Evolutionary conservation across 2,113 vertebrate species (phyloP).

Genomic region (Peromyscus maniculatus): DNA sequence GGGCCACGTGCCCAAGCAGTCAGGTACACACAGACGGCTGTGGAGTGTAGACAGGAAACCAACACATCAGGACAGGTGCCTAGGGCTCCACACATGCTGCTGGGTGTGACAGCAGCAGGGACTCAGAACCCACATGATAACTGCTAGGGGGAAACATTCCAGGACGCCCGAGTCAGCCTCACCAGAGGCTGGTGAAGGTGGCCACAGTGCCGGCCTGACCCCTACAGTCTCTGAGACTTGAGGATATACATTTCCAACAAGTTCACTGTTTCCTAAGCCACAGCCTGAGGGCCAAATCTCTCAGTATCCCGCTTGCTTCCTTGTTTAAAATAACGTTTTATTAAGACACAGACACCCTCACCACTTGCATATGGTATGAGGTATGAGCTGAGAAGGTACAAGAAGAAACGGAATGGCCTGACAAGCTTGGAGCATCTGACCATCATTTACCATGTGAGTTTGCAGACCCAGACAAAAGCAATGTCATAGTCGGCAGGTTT

Average conservation of each 20-base stretch:
- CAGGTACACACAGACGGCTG: accelerated
- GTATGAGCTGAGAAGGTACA: neutral
- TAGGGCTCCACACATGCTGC: neutral
- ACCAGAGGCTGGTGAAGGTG: neutral
- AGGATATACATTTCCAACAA: neutral
- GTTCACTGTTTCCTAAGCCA: neutral
- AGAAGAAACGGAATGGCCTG: neutral
- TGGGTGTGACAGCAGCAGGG: neutral
- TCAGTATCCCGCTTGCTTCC: neutral
- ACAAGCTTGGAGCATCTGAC: neutral
- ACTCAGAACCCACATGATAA: neutral
- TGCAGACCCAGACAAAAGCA: neutral
- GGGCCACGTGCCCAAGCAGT: neutral
- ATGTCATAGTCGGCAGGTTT: neutral
- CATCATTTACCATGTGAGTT: neutral
- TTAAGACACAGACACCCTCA: neutral
- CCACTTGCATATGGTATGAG: neutral
- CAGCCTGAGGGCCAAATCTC: neutral
- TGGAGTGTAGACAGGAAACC: no score
- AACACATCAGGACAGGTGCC: neutral
- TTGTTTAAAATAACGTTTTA: conserved; percentile 18
- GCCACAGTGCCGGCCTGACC: neutral
- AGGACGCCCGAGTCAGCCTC: neutral
- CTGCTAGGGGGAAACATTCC: neutral
- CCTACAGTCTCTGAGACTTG: neutral